Base-by-base conservation (phyloP, 2,113 vertebrate genomes). In the Holacanthus passer region DNA sequence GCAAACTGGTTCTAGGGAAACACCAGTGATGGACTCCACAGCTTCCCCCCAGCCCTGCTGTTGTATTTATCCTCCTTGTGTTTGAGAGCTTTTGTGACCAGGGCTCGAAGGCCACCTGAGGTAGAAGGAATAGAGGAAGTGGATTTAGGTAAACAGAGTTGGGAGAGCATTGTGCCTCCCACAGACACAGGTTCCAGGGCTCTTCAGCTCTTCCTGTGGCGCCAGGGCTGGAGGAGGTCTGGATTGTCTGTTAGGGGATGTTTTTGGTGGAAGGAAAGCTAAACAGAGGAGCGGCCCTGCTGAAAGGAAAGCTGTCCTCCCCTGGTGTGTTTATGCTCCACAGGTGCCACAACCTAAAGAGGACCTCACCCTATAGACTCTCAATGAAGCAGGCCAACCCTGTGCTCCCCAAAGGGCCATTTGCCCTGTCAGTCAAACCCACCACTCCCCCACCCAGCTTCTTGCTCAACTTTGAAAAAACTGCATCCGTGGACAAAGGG, bases 181-280 rank as follows among this genome's bases (percentile, higher is more conserved):
- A 35, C 83, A 73, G 82, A 90, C 79, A 58, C 68, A 77, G 83
- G 86, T 69, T 88, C 80, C 83, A 87, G 87, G 85, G 59, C 83
- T 86, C 85, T 81, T 79, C 62, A 39, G 79, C 78, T 89, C 84
- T 93, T 93, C 93, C 88, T 91, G 80, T 93, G 88, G 87, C 69
- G 88, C 85, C 85, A 62, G 68, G 75, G 63, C 43, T 73, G 74
- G 69, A 87, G 81, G 88, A 86, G 91, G 88, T 86, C 84, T 90
- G 91, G 79, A 90, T 93, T 93, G 92, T 93, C 88, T 92, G 88
- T 87, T 82, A 84, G 56, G 88, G 93, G 89, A 91, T 92, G 89
- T 93, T 92, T 89, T 92, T 69, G 79, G 83, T 87, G 71, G 78
- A 89, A 89, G 88, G 82, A 88, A 94, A 92, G 82, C 85, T 85